Evolutionary conservation across 2,113 vertebrate genomes (phyloP), one percentile per base, ranked within the genome.

Genomic region (Opisthocomus hoazin): DNA sequence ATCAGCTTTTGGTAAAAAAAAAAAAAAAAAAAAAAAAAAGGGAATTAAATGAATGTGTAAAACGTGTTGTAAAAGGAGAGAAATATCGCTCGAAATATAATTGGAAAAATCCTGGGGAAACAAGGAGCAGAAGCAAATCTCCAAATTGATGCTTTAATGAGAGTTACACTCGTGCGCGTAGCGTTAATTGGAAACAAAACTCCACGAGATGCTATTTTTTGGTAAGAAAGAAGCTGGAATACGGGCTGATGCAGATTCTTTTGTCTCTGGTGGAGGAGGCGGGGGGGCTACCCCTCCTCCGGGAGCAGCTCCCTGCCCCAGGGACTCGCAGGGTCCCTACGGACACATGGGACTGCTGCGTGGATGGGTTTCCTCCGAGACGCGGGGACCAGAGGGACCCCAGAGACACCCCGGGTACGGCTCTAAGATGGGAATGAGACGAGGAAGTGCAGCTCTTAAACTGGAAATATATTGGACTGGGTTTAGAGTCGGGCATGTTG

Each of bases 1-100:
- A 88, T 92, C 78, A 65, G 76, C 51, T 93, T 88, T 79, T 14
- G n/a, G 56, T 32, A 1, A 13, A 27, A 48, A 32, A 30, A 56
- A 43, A 46, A 56, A 64, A 46, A 75, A 64, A 16, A n/a, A 51
- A 69, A 70, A 34, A 75, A 22, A 43, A 51, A 58, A 71, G 19
- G 56, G 36, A 93, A 91, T 92, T 89, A 94, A 93, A 89, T 90
- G 83, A 45, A 79, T 24, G 75, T 41, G 71, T 76, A 54, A 95
- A 96, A 91, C 11, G 60, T 2, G 3, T 20, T 76, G 78, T 87
- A 85, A 96, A 96, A 78, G 23, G 24, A 22, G 56, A 90, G 68
- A 77, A 87, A 87, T 89, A 80, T 43, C 37, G 22, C 68, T 63
- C 36, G 41, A 68, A 53, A 90, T 53, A 77, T 53, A 83, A 86